These are phyloP conservation scores for Drosophila algonquin DNA, from an alignment of 2,888 invertebrate species.

Conservation along the genomic window DNA sequence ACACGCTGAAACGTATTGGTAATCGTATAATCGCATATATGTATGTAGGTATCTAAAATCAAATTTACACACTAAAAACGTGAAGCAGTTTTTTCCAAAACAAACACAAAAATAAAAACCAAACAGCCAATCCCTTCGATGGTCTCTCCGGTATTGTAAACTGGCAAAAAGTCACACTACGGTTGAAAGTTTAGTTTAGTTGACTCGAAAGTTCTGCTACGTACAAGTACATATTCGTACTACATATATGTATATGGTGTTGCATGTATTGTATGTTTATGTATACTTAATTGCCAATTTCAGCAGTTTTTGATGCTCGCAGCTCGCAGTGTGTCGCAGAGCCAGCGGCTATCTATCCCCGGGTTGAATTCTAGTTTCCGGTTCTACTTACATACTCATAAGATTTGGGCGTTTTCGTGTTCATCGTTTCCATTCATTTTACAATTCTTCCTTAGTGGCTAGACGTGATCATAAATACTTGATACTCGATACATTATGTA, in stretches of 20 bases:
- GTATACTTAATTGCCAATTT: constrained; percentile 74
- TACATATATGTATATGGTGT: not conserved
- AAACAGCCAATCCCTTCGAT: not conserved
- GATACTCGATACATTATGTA: constrained; percentile 34
- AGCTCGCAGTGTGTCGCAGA: constrained; percentile 19
- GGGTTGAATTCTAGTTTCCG: constrained; percentile 43
- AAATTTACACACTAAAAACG: constrained; percentile 68
- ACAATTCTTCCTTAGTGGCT: constrained; percentile 60
- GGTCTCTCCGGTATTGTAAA: constrained; percentile 7
- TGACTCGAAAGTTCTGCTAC: constrained; percentile 42
- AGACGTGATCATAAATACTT: constrained; percentile 46
- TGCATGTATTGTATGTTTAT: constrained; percentile 25
- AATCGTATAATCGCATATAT: constrained; percentile 29
- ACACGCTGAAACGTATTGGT: constrained; percentile 40
- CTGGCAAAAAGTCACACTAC: constrained; percentile 31
- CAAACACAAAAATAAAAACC: constrained; percentile 7
- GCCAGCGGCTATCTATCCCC: constrained; percentile 47
- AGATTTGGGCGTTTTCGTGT: constrained; percentile 84
- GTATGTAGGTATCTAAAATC: constrained; percentile 55
- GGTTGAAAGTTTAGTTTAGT: constrained; percentile 30
- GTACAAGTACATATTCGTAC: not conserved
- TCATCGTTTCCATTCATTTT: constrained; percentile 67
- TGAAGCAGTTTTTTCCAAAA: constrained; percentile 51
- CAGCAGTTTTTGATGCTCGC: constrained; percentile 61
- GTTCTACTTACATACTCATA: constrained; percentile 81